These are phyloP conservation scores for Drosophila paramelanica DNA, from an alignment of 2,888 invertebrate species.

Conservation along the genomic window DNA sequence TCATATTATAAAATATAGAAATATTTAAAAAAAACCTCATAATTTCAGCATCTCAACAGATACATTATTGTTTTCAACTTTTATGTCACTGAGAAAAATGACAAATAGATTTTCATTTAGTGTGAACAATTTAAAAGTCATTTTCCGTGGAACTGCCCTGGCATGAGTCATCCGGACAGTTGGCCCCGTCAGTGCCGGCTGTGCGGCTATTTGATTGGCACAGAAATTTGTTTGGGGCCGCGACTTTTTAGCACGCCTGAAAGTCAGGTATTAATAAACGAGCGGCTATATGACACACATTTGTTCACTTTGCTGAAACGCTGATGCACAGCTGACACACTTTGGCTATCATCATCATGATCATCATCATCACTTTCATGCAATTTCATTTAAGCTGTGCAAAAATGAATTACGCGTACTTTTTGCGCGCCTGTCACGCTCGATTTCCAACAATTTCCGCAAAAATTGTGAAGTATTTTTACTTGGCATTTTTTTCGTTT, in stretches of 20 bases:
- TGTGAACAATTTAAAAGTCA: slow-evolving; percentile 20
- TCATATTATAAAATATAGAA: not conserved
- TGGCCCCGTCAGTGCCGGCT: slow-evolving; percentile 18
- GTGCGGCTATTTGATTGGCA: slow-evolving; percentile 60
- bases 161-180: slow-evolving; percentile 48
- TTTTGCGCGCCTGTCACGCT: slow-evolving; percentile 50
- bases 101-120: slow-evolving; percentile 16
- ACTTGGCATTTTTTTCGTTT: slow-evolving; percentile 2
- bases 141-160: slow-evolving; percentile 31
- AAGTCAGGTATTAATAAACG: slow-evolving; percentile 70
- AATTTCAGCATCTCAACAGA: not conserved
- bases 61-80: not conserved
- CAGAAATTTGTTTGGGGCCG: slow-evolving; percentile 44
- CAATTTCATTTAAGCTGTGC: slow-evolving; percentile 49
- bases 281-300: slow-evolving; percentile 56
- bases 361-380: slow-evolving; percentile 28
- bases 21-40: not conserved
- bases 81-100: not conserved
- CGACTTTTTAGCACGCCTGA: slow-evolving; percentile 51
- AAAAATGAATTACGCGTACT: slow-evolving; percentile 49
- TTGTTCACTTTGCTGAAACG: slow-evolving; percentile 52
- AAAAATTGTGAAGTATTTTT: slow-evolving; percentile 34
- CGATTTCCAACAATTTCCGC: slow-evolving; percentile 71
- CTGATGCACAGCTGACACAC: slow-evolving; percentile 73
- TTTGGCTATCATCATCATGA: slow-evolving; percentile 34